phyloP scores from a whole-genome alignment of 2,888 invertebrate genomes.

The Drosophila ustulata region DNA sequence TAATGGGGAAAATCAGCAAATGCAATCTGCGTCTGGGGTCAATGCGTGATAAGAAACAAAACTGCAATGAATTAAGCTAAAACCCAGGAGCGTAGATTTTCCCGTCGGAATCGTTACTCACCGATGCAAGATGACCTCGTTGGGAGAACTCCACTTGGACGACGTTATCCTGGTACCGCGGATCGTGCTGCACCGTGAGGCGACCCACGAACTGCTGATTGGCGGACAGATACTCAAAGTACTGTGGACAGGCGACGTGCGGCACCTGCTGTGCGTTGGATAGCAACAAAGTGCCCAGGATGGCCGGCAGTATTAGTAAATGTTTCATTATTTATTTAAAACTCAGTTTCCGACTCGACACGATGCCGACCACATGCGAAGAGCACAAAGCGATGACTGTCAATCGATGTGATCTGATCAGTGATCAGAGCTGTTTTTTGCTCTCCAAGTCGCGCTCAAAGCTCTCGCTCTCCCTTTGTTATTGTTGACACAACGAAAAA shows the following conservation, averaged over 20 bases:
- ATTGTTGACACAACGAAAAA: neutral
- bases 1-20: slow-evolving; percentile 14
- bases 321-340: slow-evolving; percentile 42
- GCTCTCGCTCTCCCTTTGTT: slow-evolving; percentile 1
- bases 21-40: slow-evolving; percentile 45
- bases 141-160: slow-evolving; percentile 72
- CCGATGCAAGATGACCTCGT: slow-evolving; percentile 51
- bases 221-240: slow-evolving; percentile 64
- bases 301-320: slow-evolving; percentile 16
- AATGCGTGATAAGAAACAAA: slow-evolving; percentile 50
- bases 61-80: neutral
- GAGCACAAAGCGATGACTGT: slow-evolving; percentile 52
- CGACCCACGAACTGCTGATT: slow-evolving; percentile 60
- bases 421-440: neutral
- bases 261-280: slow-evolving; percentile 56
- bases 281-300: slow-evolving; percentile 31
- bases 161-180: slow-evolving; percentile 41
- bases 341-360: slow-evolving; percentile 3
- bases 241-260: slow-evolving; percentile 64
- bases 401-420: slow-evolving; percentile 19
- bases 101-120: slow-evolving; percentile 43
- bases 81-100: neutral
- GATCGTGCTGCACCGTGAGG: slow-evolving; percentile 54
- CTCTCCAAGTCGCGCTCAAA: slow-evolving; percentile 7
- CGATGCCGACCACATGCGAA: slow-evolving; percentile 39